Percentiles rank a stretch among this genome's conserved stretches.
These are phyloP conservation scores for Hermaeophaga mercurialis DNA, from an alignment of 2,888 invertebrate genomes.

Conservation along the genomic window DNA sequence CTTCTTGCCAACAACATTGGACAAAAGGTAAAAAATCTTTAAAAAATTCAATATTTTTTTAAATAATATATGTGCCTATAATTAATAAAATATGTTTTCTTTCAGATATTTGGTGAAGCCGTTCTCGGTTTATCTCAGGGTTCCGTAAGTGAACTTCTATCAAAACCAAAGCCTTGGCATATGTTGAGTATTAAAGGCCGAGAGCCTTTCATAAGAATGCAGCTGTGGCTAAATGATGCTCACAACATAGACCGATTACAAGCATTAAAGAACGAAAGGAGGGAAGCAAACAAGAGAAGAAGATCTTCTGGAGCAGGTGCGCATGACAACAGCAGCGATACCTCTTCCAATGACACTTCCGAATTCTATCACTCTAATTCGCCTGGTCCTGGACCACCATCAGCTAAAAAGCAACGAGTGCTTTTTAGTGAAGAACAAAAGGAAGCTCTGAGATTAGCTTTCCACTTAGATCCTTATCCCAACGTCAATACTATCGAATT, in stretches of 20 bases:
- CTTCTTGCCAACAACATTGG: slow-evolving; percentile 96
- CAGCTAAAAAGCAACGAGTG: slow-evolving; percentile 93
- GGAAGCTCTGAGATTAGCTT: slow-evolving; percentile 91
- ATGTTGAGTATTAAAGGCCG: slow-evolving; percentile 98
- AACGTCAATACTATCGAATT: slow-evolving; percentile 96
- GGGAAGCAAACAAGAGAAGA: slow-evolving; percentile 89
- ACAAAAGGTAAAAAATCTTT: slow-evolving; percentile 72
- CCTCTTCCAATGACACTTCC: slow-evolving; percentile 86
- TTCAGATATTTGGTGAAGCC: slow-evolving; percentile 92
- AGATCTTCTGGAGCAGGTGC: slow-evolving; percentile 80
- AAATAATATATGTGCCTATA: too few relatives aligned
- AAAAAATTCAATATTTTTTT: not conserved
- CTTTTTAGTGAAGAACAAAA: slow-evolving; percentile 98
- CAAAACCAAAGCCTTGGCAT: slow-evolving; percentile 99
- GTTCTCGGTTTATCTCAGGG: slow-evolving; percentile 96
- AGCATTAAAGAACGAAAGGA: slow-evolving; percentile 85
- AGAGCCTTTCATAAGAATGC: slow-evolving; percentile 96
- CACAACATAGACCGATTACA: slow-evolving; percentile 94
- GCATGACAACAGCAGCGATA: slow-evolving; percentile 86
- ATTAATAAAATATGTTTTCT: slow-evolving; percentile 38
- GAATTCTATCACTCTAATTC: slow-evolving; percentile 87
- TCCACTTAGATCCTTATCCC: slow-evolving; percentile 96
- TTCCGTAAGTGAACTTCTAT: slow-evolving; percentile 94
- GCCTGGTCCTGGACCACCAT: slow-evolving; percentile 81
- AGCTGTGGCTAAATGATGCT: slow-evolving; percentile 94